These are phyloP conservation scores for Pachycephus smyrnensis DNA, from an alignment of 2,888 invertebrate genomes.

Conservation along the genomic window DNA sequence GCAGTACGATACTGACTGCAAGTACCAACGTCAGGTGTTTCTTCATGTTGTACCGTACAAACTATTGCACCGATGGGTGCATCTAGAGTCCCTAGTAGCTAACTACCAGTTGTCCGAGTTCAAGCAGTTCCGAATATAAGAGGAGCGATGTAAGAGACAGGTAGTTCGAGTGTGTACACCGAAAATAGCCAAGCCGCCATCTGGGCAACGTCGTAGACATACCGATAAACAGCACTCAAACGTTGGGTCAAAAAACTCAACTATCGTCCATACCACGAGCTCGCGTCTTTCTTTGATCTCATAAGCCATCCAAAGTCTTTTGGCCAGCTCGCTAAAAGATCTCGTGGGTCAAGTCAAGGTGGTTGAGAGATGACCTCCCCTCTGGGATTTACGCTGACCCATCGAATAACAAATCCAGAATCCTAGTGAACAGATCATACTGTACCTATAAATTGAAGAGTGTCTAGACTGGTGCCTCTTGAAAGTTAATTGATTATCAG, in stretches of 20 bases:
- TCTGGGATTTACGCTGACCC: not conserved
- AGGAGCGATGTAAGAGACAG: conserved; percentile 28
- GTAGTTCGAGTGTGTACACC: conserved; percentile 37
- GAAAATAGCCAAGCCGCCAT: conserved; percentile 60
- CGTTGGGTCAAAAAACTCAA: conserved; percentile 38
- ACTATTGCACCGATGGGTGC: not conserved
- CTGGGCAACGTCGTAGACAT: conserved; percentile 58
- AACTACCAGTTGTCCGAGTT: not conserved
- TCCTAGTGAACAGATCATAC: not conserved
- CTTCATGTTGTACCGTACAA: not conserved
- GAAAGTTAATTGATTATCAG: not conserved
- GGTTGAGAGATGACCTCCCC: not conserved
- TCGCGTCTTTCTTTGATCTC: conserved; percentile 52
- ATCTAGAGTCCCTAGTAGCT: not conserved
- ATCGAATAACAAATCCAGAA: not conserved
- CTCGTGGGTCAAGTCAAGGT: not conserved
- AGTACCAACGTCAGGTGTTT: not conserved
- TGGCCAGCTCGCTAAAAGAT: not conserved
- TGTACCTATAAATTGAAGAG: not conserved
- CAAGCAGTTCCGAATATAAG: not conserved
- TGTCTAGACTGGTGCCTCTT: not conserved
- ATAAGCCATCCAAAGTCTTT: not conserved
- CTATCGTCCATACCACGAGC: conserved; percentile 14
- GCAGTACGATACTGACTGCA: not conserved
- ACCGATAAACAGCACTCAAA: conserved; percentile 54